Conservation (phyloP, 2,888 invertebrate genomes). For the Deladenus siricidicola region DNA sequence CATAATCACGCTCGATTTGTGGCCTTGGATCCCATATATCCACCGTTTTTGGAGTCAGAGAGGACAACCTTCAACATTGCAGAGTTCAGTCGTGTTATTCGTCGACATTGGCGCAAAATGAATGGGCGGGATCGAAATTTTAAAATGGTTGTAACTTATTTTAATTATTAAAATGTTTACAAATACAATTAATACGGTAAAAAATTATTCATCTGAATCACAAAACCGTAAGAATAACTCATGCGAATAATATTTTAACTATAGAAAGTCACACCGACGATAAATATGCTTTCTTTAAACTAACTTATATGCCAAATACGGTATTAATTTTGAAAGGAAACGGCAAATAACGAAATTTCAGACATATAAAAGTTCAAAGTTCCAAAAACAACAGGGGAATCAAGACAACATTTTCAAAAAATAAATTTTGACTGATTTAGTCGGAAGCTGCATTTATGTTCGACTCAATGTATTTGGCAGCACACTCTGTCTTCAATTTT, state of each 20-base stretch:
- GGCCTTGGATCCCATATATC: conserved; percentile 41
- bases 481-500: conserved; percentile 22
- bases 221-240: background rate
- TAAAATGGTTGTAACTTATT: conserved; percentile 5
- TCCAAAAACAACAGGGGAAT: too few species aligned
- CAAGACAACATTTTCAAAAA: too few species aligned
- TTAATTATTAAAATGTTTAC: too few species aligned
- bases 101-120: conserved; percentile 5
- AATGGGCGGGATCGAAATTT: conserved; percentile 6
- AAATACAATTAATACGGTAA: too few species aligned
- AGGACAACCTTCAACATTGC: background rate
- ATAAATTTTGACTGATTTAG: conserved; percentile 20
- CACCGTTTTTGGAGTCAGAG: conserved; percentile 28
- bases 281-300: too few species aligned
- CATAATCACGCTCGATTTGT: conserved; percentile 53
- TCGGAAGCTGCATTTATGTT: conserved; percentile 34
- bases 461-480: conserved; percentile 33
- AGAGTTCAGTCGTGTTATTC: conserved; percentile 4
- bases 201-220: too few species aligned
- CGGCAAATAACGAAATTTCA: too few species aligned
- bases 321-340: too few species aligned
- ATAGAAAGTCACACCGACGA: too few species aligned
- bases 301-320: too few species aligned
- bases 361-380: too few species aligned
- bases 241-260: background rate